Percentiles rank a stretch among this genome's conserved stretches.
Evolutionary conservation across 2,888 invertebrate species (phyloP).

Genomic region (Stenolophus ochropezus): DNA sequence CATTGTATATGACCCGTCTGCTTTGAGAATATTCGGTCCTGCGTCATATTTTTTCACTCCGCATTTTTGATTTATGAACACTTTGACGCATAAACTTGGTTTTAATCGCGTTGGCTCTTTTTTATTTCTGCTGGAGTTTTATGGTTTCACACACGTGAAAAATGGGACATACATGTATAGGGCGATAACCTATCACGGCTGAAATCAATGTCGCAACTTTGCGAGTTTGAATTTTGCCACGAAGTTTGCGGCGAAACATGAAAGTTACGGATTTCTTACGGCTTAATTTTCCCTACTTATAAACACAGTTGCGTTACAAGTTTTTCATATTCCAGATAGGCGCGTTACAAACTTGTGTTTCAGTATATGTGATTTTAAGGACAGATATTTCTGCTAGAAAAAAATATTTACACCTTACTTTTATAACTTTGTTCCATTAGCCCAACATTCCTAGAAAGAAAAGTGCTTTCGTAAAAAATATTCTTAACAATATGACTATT

Average conservation of each 20-base stretch:
- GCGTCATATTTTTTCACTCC: slow-evolving; percentile 21
- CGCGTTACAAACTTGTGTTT: too few relatives aligned
- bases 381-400: too few relatives aligned
- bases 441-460: too few relatives aligned
- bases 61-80: slow-evolving; percentile 27
- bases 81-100: slow-evolving; percentile 35
- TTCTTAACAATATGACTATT: too few relatives aligned
- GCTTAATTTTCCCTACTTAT: background rate
- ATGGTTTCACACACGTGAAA: slow-evolving; percentile 28
- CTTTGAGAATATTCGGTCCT: slow-evolving; percentile 16
- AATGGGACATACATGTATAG: slow-evolving; percentile 23
- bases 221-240: background rate
- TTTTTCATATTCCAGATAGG: background rate
- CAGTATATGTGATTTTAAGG: too few relatives aligned
- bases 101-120: slow-evolving; percentile 35
- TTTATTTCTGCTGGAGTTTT: slow-evolving; percentile 30
- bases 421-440: too few relatives aligned
- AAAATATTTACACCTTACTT: too few relatives aligned
- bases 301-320: background rate
- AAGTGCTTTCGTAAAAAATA: too few relatives aligned
- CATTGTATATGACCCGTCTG: slow-evolving; percentile 12
- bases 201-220: background rate
- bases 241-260: background rate
- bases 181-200: background rate
- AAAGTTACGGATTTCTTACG: background rate